Percentiles rank a stretch among this genome's conserved stretches.
These are phyloP conservation scores for Pemphredon lugubris DNA, from an alignment of 2,888 invertebrate species.

Conservation along the genomic window DNA sequence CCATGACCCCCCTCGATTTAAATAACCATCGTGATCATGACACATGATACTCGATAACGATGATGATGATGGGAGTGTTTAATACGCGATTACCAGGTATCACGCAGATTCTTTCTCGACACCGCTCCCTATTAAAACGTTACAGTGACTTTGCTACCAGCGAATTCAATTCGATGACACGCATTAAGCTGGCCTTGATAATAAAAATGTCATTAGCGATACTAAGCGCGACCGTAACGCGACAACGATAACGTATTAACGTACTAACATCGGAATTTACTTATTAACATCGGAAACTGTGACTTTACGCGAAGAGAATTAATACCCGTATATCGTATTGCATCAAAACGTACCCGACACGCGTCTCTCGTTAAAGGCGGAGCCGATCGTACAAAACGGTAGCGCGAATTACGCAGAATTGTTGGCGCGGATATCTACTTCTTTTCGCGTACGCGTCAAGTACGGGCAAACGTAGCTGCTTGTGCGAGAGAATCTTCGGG, in stretches of 20 bases:
- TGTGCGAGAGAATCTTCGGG: constrained; percentile 31
- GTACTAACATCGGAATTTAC: constrained; percentile 4
- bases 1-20: constrained; percentile 1
- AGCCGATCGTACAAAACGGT: no score
- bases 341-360: no score
- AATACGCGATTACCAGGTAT: constrained; percentile 81
- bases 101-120: constrained; percentile 78
- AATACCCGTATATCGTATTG: not conserved
- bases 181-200: not conserved
- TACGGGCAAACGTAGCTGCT: constrained; percentile 10
- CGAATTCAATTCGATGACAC: constrained; percentile 65
- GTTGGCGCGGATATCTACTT: no score
- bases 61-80: constrained; percentile 79
- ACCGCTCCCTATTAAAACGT: constrained; percentile 73
- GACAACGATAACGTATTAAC: not conserved
- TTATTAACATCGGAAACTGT: no score
- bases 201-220: not conserved
- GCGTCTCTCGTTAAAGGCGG: no score
- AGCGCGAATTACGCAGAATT: no score
- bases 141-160: constrained; percentile 60
- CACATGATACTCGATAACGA: constrained; percentile 71
- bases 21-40: constrained; percentile 13
- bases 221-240: not conserved
- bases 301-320: constrained; percentile 48
- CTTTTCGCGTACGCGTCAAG: constrained; percentile 30